These are phyloP conservation scores for Sciurus vulgaris DNA, from an alignment of 2,797 vertebrate genomes.

Conservation along the genomic window DNA sequence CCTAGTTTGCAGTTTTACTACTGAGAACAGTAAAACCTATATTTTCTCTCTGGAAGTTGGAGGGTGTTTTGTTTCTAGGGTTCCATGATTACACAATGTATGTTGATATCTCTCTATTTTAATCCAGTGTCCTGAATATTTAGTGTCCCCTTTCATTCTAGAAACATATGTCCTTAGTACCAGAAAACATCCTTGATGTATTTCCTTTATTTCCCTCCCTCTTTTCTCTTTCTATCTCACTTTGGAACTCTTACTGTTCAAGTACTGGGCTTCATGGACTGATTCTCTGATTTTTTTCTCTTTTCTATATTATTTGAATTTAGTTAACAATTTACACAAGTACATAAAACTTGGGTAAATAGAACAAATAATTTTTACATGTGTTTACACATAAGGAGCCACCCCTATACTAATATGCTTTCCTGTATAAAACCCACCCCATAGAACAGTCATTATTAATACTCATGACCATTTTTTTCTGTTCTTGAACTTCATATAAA, in stretches of 20 bases:
- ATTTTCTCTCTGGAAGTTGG: not conserved
- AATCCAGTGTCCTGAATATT: not conserved
- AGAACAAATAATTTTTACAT: not conserved
- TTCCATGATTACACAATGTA: not conserved
- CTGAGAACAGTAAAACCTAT: not conserved
- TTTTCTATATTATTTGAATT: not conserved
- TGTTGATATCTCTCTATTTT: not conserved
- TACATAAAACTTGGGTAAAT: not conserved
- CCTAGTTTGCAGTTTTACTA: not conserved
- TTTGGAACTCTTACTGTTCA: not conserved
- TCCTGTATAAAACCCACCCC: not conserved
- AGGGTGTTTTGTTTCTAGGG: not conserved
- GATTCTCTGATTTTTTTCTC: not conserved
- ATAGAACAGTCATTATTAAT: not conserved
- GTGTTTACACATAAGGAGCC: not conserved
- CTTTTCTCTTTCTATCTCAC: not conserved
- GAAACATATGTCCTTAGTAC: not conserved
- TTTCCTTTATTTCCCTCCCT: not conserved
- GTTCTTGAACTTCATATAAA: slow-evolving; percentile 5
- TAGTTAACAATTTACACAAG: not conserved
- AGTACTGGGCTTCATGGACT: not conserved
- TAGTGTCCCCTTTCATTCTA: not conserved
- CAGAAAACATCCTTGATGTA: not conserved
- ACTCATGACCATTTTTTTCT: not conserved
- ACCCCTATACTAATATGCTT: not conserved